A percentile compares a stretch with the other conserved stretches of the same genome.
Conservation (phyloP, 2,888 invertebrate species). For the Pollenia labialis region DNA sequence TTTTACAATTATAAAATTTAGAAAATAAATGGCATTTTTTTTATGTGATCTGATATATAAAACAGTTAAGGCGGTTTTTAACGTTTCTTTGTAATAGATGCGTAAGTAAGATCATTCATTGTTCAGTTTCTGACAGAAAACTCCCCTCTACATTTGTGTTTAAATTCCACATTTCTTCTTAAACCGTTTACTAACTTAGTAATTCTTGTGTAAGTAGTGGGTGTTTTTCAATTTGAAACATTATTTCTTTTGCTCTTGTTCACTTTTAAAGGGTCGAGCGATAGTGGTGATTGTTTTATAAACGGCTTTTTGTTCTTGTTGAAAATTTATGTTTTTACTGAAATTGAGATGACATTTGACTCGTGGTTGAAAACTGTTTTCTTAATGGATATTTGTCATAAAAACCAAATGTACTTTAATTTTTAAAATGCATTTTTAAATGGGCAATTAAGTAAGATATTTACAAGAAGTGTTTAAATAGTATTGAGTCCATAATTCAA, state of each 20-base stretch:
- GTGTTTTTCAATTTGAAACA: conserved; percentile 19
- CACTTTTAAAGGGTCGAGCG: conserved; percentile 6
- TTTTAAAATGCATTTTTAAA: conserved; percentile 4
- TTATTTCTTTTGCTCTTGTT: conserved; percentile 2
- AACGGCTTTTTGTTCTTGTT: conserved; percentile 4
- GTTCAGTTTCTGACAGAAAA: not conserved
- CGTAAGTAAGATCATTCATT: no score
- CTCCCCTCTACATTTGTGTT: conserved; percentile 3
- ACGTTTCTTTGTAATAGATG: not conserved
- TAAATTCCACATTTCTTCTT: conserved; percentile 18
- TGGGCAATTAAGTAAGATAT: conserved; percentile 26
- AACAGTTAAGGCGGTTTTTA: conserved; percentile 36
- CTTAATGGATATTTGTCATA: conserved; percentile 36
- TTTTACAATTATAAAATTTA: conserved; percentile 4
- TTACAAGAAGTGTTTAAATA: not conserved
- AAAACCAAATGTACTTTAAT: conserved; percentile 8
- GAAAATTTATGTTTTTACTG: conserved; percentile 35
- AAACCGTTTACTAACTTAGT: not conserved
- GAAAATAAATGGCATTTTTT: not conserved
- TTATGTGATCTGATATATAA: not conserved
- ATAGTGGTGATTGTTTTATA: conserved; percentile 19
- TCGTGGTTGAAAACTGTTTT: conserved; percentile 12
- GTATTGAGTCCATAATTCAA: not conserved
- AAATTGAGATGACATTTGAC: conserved; percentile 34
- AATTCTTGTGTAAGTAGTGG: conserved; percentile 9